Evolutionary conservation across 2,797 vertebrate species (phyloP).

Genomic region (Chiropotes sagulatus): DNA sequence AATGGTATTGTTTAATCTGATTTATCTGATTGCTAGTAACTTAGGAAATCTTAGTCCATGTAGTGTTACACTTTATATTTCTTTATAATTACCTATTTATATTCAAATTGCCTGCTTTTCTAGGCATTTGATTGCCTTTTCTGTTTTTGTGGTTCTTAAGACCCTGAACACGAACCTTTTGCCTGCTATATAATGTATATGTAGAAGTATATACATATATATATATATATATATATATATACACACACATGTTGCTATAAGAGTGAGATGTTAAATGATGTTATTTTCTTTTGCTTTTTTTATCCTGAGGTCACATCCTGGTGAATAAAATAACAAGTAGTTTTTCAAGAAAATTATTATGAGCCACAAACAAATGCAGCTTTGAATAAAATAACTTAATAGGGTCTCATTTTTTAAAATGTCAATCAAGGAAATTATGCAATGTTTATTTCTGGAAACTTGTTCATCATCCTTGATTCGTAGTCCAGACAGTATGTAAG

Average conservation of each 20-base stretch:
- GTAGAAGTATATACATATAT: too few relatives aligned
- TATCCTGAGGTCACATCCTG: not conserved
- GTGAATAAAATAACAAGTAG: not conserved
- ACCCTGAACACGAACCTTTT: not conserved
- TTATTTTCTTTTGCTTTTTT: not conserved
- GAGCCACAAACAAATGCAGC: not conserved
- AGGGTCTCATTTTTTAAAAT: not conserved
- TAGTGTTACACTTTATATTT: not conserved
- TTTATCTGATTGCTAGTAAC: not conserved
- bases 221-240: too few relatives aligned
- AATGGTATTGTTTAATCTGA: not conserved
- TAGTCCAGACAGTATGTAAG: not conserved
- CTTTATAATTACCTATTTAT: not conserved
- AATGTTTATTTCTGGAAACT: not conserved
- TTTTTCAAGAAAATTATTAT: not conserved
- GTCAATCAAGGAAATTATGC: not conserved
- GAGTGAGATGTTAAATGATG: not conserved
- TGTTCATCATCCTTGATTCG: not conserved
- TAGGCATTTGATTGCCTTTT: not conserved
- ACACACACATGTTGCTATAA: not conserved
- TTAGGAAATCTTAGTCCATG: not conserved
- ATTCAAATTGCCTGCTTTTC: not conserved
- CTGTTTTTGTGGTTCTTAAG: not conserved
- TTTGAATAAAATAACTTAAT: slow-evolving; percentile 13
- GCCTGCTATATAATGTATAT: not conserved